A percentile compares a stretch with the other conserved stretches of the same genome.
Evolutionary conservation across 2,113 vertebrate species (phyloP).

Genomic region (Trogon melanurus): DNA sequence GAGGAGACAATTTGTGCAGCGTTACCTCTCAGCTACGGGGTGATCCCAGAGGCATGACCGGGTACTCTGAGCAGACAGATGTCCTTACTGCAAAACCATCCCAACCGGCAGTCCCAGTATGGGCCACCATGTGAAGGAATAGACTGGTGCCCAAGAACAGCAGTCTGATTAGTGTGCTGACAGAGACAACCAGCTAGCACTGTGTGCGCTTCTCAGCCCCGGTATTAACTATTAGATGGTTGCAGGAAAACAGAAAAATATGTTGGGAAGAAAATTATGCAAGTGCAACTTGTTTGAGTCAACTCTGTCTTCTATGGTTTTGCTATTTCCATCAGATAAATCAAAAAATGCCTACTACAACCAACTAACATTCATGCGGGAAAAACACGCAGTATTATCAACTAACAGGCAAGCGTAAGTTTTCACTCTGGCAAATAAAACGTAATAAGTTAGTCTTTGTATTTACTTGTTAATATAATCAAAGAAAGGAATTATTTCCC

Average conservation of each 20-base stretch:
- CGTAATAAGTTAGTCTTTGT: rapidly evolving
- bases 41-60: rapidly evolving
- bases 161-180: background rate
- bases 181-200: background rate
- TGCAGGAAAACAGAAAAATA: background rate
- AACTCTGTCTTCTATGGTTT: background rate
- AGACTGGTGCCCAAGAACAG: background rate
- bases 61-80: background rate
- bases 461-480: background rate
- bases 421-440: background rate
- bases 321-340: background rate
- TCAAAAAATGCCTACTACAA: background rate
- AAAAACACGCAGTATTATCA: background rate
- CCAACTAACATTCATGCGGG: background rate
- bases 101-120: background rate
- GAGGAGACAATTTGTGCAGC: background rate
- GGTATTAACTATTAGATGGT: background rate
- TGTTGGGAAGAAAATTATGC: background rate
- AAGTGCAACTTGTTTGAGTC: background rate
- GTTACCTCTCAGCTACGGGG: background rate
- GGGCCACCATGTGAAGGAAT: background rate
- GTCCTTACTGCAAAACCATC: background rate
- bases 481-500: background rate
- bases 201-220: background rate
- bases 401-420: background rate